Evolutionary conservation across 2,888 invertebrate genomes (phyloP).

Genomic region (Patella caerulea): DNA sequence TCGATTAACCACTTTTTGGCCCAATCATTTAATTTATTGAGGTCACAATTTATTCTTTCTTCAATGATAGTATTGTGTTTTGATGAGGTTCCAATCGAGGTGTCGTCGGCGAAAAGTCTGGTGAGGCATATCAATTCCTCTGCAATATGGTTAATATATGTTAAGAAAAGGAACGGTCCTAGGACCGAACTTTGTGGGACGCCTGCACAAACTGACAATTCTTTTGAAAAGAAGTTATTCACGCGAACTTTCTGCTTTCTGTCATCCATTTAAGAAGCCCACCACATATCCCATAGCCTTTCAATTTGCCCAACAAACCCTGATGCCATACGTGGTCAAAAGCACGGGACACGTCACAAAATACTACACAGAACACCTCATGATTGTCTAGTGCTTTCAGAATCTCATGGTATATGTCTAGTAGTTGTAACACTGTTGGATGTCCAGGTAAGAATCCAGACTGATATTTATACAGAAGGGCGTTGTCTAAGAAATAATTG

Average conservation of each 20-base stretch:
- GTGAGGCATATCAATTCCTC: neutral
- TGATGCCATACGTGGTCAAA: slow-evolving; percentile 11
- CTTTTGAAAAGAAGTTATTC: neutral
- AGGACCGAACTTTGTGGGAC: neutral
- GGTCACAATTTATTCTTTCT: neutral
- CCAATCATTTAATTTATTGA: neutral
- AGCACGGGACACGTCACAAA: slow-evolving; percentile 36
- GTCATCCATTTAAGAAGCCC: neutral
- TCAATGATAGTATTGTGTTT: neutral
- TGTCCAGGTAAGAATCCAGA: slow-evolving; percentile 19
- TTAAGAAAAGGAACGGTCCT: neutral
- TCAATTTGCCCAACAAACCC: slow-evolving; percentile 13
- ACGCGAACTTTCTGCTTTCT: neutral
- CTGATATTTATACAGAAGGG: too few species aligned
- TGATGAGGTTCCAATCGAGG: neutral
- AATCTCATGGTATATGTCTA: slow-evolving; percentile 33
- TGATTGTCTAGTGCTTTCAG: slow-evolving; percentile 26
- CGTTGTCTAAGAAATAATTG: too few species aligned
- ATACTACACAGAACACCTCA: slow-evolving; percentile 32
- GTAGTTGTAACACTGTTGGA: slow-evolving; percentile 41
- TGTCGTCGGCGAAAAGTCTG: neutral
- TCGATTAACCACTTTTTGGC: neutral
- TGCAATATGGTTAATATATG: neutral
- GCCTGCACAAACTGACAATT: neutral
- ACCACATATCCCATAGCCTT: slow-evolving; percentile 14